A percentile compares a stretch with the other conserved stretches of the same genome.
Conservation (phyloP, 2,797 vertebrate genomes). For the Poeciliopsis infans region DNA sequence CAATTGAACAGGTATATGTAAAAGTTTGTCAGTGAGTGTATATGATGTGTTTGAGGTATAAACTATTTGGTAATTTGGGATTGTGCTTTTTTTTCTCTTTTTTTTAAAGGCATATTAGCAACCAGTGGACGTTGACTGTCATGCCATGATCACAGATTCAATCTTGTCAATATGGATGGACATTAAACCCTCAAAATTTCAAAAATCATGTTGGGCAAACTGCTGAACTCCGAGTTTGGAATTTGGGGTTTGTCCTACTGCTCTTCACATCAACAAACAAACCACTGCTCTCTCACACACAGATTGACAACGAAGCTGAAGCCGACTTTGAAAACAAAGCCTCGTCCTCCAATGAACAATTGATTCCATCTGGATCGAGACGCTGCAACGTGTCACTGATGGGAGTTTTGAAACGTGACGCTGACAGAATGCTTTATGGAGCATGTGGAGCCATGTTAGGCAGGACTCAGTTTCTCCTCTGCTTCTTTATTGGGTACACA, state of each 20-base stretch:
- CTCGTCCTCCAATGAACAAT: slow-evolving; percentile 24
- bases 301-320: background rate
- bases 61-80: background rate
- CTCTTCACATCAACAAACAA: background rate
- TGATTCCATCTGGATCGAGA: slow-evolving; percentile 40
- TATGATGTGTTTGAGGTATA: background rate
- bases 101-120: background rate
- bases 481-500: slow-evolving; percentile 33
- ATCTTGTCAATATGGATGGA: background rate
- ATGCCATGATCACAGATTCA: background rate
- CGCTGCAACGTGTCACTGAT: slow-evolving; percentile 41
- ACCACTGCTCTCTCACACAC: background rate
- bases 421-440: slow-evolving; percentile 11
- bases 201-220: background rate
- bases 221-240: background rate
- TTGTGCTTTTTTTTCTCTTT: too few species aligned
- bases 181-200: background rate
- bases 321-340: slow-evolving; percentile 14
- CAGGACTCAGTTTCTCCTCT: slow-evolving; percentile 14
- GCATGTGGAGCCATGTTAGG: slow-evolving; percentile 15
- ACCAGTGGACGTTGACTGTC: background rate
- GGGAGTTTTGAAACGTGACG: slow-evolving; percentile 31
- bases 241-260: background rate
- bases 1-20: background rate
- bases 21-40: background rate